phyloP scores from a whole-genome alignment of 2,888 invertebrate genomes.

The Ectemnius cavifrons region DNA sequence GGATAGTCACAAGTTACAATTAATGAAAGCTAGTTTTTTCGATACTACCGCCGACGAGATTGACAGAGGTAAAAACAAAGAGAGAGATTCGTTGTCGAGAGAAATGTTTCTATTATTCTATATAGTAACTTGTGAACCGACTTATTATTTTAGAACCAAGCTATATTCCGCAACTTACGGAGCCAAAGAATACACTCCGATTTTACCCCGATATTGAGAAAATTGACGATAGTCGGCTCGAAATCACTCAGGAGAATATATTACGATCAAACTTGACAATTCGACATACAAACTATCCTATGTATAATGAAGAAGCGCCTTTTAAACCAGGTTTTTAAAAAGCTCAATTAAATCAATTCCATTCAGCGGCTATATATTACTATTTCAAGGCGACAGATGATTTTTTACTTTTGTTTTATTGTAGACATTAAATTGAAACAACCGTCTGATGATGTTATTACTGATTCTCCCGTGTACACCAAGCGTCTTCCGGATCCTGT shows the following conservation, averaged over 20 bases:
- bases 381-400: too few relatives aligned
- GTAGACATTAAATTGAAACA: constrained; percentile 18
- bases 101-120: background rate
- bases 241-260: constrained; percentile 16
- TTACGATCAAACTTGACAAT: constrained; percentile 42
- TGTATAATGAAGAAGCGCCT: constrained; percentile 22
- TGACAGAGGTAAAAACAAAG: background rate
- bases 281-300: constrained; percentile 14
- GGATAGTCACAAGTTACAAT: constrained; percentile 85
- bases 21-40: constrained; percentile 91
- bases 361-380: too few relatives aligned
- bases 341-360: too few relatives aligned
- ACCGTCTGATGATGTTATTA: constrained; percentile 11
- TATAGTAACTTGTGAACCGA: background rate
- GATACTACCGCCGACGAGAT: constrained; percentile 74
- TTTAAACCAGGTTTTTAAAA: constrained; percentile 15
- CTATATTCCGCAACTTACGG: constrained; percentile 6
- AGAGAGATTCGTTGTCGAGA: background rate
- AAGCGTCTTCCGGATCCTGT: constrained; percentile 61
- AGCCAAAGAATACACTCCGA: constrained; percentile 24
- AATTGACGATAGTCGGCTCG: constrained; percentile 18
- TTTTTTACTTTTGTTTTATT: background rate
- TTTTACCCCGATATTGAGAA: constrained; percentile 34
- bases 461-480: constrained; percentile 13
- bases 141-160: constrained; percentile 26